Evolutionary conservation across 2,113 vertebrate genomes (phyloP), one percentile per base, ranked within the genome.

Genomic region (Muscicapa adusta): DNA sequence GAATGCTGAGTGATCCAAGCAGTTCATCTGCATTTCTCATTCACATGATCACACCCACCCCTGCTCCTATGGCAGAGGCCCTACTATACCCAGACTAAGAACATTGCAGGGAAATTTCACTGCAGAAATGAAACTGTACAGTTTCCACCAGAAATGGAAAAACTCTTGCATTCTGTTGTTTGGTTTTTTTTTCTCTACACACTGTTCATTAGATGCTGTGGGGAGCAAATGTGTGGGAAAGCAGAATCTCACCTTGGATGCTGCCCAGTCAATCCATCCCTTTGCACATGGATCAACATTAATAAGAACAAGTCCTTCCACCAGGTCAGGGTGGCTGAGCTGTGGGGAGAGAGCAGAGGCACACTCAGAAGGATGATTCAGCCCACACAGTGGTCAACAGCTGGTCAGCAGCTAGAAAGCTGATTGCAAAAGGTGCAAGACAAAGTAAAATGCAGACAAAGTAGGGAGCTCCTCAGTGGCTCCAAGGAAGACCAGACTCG

Each of bases 191-290:
- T 42, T 51, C 18, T 79, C 54, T 36, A 45, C 31, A 51, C 25
- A 34, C 33, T 36, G 14, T n/a, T 74, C 48, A 83, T 51, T 65
- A 87, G 56, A 26, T 50, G 23, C 24, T 53, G 51, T 24, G 33
- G 54, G 65, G 19, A 70, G n/a, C 42, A 86, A 17, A 56, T 18
- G 10, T 36, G 40, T 25, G 14, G 42, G 38, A 54, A 78, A 73
- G 47, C 28, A 91, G 43, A 58, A 66, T 77, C 97, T 96, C 96
- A 99, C 99, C 98, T 99, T 99, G 28, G 99, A 98, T 48, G 98
- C 98, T 60, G 99, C 99, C 99, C 99, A 99, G 94, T 99, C 99
- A 90, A 99, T 98, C 99, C 99, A 99, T 90, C 99, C 99, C 93
- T 99, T 99, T 71, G 99, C 99, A 92, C 99, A 99, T 4, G 99